Conservation (phyloP, 2,113 vertebrate species). For the Trinectes maculatus region DNA sequence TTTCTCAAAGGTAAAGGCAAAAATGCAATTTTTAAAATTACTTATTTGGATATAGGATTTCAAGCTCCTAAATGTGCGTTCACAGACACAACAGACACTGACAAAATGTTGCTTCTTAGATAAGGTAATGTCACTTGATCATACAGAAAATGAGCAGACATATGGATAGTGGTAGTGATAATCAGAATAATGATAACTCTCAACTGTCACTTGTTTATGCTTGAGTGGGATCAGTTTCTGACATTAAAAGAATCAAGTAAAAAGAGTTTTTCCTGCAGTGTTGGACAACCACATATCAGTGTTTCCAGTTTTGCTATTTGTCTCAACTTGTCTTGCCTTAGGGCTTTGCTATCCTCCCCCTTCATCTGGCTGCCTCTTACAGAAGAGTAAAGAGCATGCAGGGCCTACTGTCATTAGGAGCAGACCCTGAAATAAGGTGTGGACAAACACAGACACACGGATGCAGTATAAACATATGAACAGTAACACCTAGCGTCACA, state of each 20-base stretch:
- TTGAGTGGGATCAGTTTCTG: background rate
- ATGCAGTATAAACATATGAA: slow-evolving; percentile 22
- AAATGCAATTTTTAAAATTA: background rate
- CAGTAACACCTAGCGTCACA: background rate
- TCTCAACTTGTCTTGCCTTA: slow-evolving; percentile 36
- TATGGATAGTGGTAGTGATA: background rate
- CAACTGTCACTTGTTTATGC: background rate
- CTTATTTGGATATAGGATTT: background rate
- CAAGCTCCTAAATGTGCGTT: background rate
- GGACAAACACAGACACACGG: slow-evolving; percentile 13
- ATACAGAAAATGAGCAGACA: background rate
- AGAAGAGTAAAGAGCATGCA: slow-evolving; percentile 70
- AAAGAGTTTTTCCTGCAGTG: background rate
- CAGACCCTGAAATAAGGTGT: slow-evolving; percentile 79
- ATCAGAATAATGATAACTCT: background rate
- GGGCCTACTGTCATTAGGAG: slow-evolving; percentile 69
- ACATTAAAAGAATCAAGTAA: background rate
- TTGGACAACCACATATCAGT: background rate
- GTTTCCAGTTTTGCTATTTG: background rate
- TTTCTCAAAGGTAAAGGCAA: slow-evolving; percentile 46
- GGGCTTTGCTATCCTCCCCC: slow-evolving; percentile 58
- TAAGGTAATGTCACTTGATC: background rate
- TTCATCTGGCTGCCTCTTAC: slow-evolving; percentile 78
- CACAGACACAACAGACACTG: background rate
- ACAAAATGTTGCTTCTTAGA: background rate